Percentiles rank a stretch among this genome's conserved stretches.
These are phyloP conservation scores for Drosophila anceps DNA, from an alignment of 2,888 invertebrate genomes.

Conservation along the genomic window DNA sequence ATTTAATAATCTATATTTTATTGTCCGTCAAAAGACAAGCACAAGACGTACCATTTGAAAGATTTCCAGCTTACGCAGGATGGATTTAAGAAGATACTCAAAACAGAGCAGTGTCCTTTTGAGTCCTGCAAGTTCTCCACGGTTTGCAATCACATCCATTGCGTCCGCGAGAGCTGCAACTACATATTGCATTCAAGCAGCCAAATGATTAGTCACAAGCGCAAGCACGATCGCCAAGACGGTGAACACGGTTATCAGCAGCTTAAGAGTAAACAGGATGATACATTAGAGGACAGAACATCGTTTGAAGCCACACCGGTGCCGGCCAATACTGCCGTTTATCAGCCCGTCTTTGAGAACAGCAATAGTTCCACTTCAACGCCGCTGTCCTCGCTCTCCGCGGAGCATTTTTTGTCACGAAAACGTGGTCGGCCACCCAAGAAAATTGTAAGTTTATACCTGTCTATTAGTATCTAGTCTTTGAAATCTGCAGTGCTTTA, in stretches of 20 bases:
- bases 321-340: slow-evolving; percentile 11
- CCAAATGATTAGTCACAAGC: slow-evolving; percentile 98
- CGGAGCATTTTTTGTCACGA: slow-evolving; percentile 83
- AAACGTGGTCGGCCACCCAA: slow-evolving; percentile 84
- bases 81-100: slow-evolving; percentile 99
- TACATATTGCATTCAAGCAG: slow-evolving; percentile 98
- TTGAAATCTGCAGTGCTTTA: not conserved
- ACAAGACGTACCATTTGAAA: slow-evolving; percentile 99
- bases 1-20: not conserved
- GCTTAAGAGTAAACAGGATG: slow-evolving; percentile 81
- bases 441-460: slow-evolving; percentile 81
- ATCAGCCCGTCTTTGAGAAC: slow-evolving; percentile 20
- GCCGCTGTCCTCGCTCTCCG: slow-evolving; percentile 82
- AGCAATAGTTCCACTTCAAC: slow-evolving; percentile 73
- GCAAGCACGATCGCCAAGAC: slow-evolving; percentile 98
- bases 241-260: slow-evolving; percentile 88
- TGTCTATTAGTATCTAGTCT: not conserved
- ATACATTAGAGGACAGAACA: slow-evolving; percentile 39
- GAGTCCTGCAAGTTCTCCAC: slow-evolving; percentile 96
- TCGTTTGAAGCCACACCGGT: slow-evolving; percentile 63
- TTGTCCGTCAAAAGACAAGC: slow-evolving; percentile 91
- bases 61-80: slow-evolving; percentile 97
- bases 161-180: slow-evolving; percentile 97
- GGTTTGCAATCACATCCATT: slow-evolving; percentile 99
- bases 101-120: slow-evolving; percentile 97